phyloP scores from a whole-genome alignment of 2,113 vertebrate genomes.

The Oryzias celebensis region DNA sequence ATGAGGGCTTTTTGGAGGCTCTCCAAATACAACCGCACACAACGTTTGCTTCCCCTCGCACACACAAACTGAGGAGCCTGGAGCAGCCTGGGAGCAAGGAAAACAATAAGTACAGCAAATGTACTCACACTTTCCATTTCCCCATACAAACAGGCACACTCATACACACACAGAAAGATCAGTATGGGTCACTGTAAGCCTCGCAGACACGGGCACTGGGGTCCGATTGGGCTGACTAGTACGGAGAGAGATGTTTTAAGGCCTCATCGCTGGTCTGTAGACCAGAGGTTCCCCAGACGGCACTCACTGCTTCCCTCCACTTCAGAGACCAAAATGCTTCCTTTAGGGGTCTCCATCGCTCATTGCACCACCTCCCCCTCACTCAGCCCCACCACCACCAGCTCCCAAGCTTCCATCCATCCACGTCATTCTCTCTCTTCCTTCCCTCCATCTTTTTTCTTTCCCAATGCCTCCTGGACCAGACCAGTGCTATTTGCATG shows the following conservation, averaged over 20 bases:
- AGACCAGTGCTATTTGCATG: constrained; percentile 71
- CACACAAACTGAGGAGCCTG: constrained; percentile 58
- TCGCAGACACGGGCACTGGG: constrained; percentile 64
- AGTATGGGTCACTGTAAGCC: constrained; percentile 67
- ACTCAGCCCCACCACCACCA: constrained; percentile 10
- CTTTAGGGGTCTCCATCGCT: constrained; percentile 65
- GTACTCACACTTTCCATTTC: constrained; percentile 51
- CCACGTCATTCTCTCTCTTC: constrained; percentile 45
- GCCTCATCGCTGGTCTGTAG: constrained; percentile 52
- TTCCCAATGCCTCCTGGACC: constrained; percentile 64
- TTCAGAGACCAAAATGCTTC: constrained; percentile 66
- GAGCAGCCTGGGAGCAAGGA: constrained; percentile 70
- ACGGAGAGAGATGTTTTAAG: constrained; percentile 67
- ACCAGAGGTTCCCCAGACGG: constrained; percentile 60
- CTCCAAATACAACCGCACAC: constrained; percentile 72
- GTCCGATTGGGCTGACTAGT: constrained; percentile 65
- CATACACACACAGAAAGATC: constrained; percentile 52
- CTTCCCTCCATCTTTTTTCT: constrained; percentile 56
- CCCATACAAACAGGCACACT: constrained; percentile 20
- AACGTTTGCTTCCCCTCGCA: constrained; percentile 58
- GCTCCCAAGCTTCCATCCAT: constrained; percentile 39
- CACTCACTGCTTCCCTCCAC: constrained; percentile 59
- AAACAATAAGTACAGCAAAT: constrained; percentile 72
- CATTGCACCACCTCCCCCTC: constrained; percentile 32
- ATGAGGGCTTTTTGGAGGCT: constrained; percentile 67